A percentile compares a stretch with the other conserved stretches of the same genome.
Evolutionary conservation across 2,113 vertebrate genomes (phyloP).

Genomic region (Rhinopomastus cyanomelas): DNA sequence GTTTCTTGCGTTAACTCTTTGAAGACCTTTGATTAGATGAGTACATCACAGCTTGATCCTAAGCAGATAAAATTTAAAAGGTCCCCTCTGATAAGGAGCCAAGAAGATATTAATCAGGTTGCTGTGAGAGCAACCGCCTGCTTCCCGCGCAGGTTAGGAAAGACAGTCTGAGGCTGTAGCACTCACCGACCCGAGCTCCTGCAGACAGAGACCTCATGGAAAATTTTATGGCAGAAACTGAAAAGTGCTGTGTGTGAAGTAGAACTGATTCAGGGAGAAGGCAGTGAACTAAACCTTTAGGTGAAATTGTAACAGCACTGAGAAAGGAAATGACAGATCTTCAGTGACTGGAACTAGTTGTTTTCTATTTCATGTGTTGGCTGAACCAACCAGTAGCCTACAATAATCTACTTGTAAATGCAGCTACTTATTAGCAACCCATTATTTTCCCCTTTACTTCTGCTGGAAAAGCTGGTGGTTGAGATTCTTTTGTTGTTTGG

Average conservation of each 20-base stretch:
- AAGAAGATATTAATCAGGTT: not conserved
- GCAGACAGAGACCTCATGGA: not conserved
- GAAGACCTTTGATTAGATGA: not conserved
- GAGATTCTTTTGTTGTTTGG: not conserved
- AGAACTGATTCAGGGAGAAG: not conserved
- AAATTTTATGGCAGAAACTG: slow-evolving; percentile 13
- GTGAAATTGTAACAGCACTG: not conserved
- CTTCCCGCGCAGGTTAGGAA: not conserved
- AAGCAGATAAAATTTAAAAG: not conserved
- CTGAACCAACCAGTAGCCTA: not conserved
- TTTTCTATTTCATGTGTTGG: not conserved
- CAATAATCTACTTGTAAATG: not conserved
- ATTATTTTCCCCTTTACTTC: not conserved
- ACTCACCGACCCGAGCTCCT: not conserved
- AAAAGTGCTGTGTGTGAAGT: not conserved
- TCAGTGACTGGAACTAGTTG: not conserved
- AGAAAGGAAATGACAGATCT: not conserved
- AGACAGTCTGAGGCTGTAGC: not conserved
- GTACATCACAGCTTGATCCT: not conserved
- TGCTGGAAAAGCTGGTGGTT: not conserved
- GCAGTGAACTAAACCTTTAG: not conserved
- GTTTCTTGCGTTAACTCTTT: not conserved
- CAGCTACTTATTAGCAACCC: not conserved
- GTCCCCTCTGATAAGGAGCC: not conserved
- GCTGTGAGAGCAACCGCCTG: not conserved